phyloP scores from a whole-genome alignment of 92 coral and sea anemone species.

The Parazoanthus atlanticus region DNA sequence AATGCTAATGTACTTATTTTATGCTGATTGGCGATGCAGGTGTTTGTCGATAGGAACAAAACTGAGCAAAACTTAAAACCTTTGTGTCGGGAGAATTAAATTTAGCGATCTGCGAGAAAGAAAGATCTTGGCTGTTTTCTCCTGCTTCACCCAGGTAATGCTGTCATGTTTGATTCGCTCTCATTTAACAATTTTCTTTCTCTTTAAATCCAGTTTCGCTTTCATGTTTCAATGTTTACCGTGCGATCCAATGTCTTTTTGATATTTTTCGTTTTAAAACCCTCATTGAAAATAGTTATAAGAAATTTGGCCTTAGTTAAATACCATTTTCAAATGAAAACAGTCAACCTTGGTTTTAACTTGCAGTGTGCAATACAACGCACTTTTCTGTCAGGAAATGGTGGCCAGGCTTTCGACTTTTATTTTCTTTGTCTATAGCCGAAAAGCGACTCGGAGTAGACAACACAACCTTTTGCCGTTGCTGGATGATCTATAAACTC shows the following conservation, averaged over 20 bases:
- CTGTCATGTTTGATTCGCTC: not conserved
- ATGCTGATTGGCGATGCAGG: not conserved
- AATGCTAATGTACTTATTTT: not conserved
- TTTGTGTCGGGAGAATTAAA: not conserved
- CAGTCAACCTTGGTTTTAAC: no score
- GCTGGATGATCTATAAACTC: not conserved
- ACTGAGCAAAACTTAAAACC: not conserved
- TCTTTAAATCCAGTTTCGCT: not conserved
- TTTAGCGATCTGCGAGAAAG: not conserved
- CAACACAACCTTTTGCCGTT: no score
- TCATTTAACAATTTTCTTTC: not conserved
- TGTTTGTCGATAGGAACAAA: not conserved
- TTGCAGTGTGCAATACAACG: no score
- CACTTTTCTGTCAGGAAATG: no score
- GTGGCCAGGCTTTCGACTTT: no score
- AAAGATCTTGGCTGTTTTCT: not conserved
- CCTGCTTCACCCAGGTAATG: not conserved
- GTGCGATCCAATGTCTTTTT: not conserved
- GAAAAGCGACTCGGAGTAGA: no score
- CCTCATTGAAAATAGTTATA: not conserved
- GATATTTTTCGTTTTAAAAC: not conserved
- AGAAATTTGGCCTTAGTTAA: not conserved
- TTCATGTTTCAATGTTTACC: not conserved
- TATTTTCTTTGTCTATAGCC: no score
- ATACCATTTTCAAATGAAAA: not conserved